Evolutionary conservation across 2,797 vertebrate species (phyloP), one percentile per base, ranked within the genome.

Genomic region (Sparus aurata): DNA sequence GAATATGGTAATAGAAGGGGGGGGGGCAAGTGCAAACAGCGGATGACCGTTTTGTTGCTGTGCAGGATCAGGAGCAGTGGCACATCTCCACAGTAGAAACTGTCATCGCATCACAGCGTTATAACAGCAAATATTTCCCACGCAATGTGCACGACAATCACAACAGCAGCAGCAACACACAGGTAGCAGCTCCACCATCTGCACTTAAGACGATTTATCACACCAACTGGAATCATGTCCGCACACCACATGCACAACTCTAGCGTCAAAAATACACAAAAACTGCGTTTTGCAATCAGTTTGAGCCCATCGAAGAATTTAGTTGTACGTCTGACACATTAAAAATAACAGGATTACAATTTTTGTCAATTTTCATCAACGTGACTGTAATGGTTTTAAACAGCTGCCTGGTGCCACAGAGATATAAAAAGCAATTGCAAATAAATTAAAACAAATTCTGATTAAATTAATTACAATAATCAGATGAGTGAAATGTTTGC

Each of bases 1-100:
- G 30, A 86, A 85, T 67, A 79, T 80, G 81, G 54, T 87, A 75
- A 89, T 75, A 73, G 27, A 78, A 30, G 30, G 30, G 25, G 46
- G 27, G 57, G 73, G 64, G 47, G 55, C n/a, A 27, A 60, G 69
- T 22, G 78, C 55, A 73, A 78, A 78, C 67, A 73, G 71, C 61
- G 75, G 75, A 84, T 74, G 72, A 50, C 17, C 18, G 25, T 64
- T 80, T 63, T 70, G 73, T 65, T 79, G 52, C 74, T 53, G 71
- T 81, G 79, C 79, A 80, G 70, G 67, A 82, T 71, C 70, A 65
- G 64, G 45, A 65, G 69, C 63, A 73, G 59, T 12, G 60, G 59
- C 57, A 83, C 68, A 77, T 58, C 49, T 66, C 50, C 70, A 71
- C 66, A 58, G 50, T 22, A 38, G 43, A 72, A 71, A 71, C 17